These are phyloP conservation scores for Ariopsis seemanni DNA, from an alignment of 2,113 vertebrate genomes.

Conservation along the genomic window DNA sequence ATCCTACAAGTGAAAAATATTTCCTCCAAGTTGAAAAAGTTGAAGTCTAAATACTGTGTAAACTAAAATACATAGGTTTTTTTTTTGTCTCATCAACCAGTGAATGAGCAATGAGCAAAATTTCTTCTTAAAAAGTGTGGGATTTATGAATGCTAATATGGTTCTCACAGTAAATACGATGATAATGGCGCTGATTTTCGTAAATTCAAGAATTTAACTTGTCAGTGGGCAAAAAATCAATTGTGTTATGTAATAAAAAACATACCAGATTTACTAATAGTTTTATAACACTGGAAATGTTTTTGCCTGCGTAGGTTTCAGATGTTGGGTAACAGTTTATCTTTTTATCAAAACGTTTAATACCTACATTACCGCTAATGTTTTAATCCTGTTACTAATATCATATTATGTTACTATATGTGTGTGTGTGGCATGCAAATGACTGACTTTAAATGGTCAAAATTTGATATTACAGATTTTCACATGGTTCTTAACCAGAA, in stretches of 20 bases:
- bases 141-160: background rate
- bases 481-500: background rate
- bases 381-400: background rate
- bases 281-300: background rate
- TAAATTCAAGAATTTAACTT: background rate
- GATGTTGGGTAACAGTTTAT: background rate
- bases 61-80: background rate
- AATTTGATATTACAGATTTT: background rate
- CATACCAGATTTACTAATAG: background rate
- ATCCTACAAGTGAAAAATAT: conserved; percentile 40
- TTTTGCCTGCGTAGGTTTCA: background rate
- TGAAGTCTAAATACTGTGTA: background rate
- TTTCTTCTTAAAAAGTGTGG: background rate
- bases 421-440: background rate
- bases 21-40: background rate
- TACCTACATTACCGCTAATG: background rate
- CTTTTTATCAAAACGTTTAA: background rate
- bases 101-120: background rate
- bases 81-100: background rate
- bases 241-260: background rate
- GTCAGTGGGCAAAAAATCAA: background rate
- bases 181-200: background rate
- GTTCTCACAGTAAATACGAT: background rate
- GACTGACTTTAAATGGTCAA: background rate
- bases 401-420: background rate